Conservation (phyloP, 2,113 vertebrate genomes). For the Corythornis cristatus region DNA sequence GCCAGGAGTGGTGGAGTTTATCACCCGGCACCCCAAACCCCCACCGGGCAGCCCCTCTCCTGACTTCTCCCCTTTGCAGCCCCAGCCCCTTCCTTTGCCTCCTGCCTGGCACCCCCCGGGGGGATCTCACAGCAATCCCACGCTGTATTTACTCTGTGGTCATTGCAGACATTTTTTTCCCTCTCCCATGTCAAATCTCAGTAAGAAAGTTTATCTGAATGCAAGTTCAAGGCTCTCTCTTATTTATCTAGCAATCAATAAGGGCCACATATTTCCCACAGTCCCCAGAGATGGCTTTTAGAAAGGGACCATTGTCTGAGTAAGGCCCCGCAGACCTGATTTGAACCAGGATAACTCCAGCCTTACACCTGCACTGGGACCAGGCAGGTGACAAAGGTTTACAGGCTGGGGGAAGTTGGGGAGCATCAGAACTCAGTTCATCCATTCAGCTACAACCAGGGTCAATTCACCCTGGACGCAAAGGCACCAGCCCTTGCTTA, state of each 20-base stretch:
- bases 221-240: conserved; percentile 78
- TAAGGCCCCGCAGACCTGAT: conserved; percentile 22
- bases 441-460: not conserved
- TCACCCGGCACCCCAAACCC: not conserved
- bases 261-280: conserved; percentile 78
- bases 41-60: rapidly evolving
- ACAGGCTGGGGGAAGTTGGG: not conserved
- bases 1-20: not conserved
- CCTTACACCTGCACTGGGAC: not conserved
- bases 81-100: not conserved
- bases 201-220: conserved; percentile 62
- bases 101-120: rapidly evolving
- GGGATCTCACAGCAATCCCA: not conserved
- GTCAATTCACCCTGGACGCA: not conserved
- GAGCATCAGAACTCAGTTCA: not conserved
- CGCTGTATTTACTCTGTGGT: conserved; percentile 11
- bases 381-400: not conserved
- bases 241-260: conserved; percentile 82
- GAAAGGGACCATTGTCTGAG: conserved; percentile 71
- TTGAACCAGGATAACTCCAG: conserved; percentile 3
- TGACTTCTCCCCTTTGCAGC: not conserved
- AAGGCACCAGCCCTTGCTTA: not conserved
- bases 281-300: conserved; percentile 47
- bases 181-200: conserved; percentile 17
- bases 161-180: conserved; percentile 53